Evolutionary conservation across 2,888 invertebrate species (phyloP).

Genomic region (Lasioglossum villosulum): DNA sequence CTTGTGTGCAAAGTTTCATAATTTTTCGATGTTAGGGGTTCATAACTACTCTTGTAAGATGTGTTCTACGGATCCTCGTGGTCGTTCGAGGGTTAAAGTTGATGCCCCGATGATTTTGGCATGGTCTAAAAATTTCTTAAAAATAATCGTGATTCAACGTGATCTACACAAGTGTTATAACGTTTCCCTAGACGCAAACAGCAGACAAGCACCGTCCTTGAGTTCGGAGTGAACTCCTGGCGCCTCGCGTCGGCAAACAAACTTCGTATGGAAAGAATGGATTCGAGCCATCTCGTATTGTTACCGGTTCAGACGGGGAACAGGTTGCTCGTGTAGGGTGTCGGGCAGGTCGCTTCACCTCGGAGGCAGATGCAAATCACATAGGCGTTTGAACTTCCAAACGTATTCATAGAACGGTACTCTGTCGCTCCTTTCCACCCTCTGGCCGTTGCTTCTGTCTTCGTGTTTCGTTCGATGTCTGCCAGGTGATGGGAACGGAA

Average conservation of each 20-base stretch:
- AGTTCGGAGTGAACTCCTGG: neutral
- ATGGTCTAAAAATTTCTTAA: neutral
- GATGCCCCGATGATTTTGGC: neutral
- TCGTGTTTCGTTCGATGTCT: slow-evolving; percentile 62
- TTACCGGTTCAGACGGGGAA: slow-evolving; percentile 5
- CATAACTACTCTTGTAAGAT: too few relatives aligned
- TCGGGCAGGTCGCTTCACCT: slow-evolving; percentile 30
- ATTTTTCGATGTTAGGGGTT: too few relatives aligned
- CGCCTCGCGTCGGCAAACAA: neutral
- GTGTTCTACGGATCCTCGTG: too few relatives aligned
- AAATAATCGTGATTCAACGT: neutral
- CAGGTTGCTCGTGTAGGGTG: neutral
- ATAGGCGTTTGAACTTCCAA: slow-evolving; percentile 76
- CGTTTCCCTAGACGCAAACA: too few relatives aligned
- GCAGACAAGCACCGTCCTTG: neutral
- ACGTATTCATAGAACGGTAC: slow-evolving; percentile 76
- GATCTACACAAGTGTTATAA: neutral
- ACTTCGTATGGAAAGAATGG: neutral
- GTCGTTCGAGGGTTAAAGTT: neutral
- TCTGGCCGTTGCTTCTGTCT: slow-evolving; percentile 50
- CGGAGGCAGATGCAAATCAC: slow-evolving; percentile 74
- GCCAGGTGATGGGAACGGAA: slow-evolving; percentile 24
- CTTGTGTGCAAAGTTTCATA: too few relatives aligned
- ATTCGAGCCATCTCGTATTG: slow-evolving; percentile 1
- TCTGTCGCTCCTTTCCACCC: slow-evolving; percentile 39